Evolutionary conservation across 1,140 invertebrate species (phyloP).

Genomic region (Tetraneura akinire): DNA sequence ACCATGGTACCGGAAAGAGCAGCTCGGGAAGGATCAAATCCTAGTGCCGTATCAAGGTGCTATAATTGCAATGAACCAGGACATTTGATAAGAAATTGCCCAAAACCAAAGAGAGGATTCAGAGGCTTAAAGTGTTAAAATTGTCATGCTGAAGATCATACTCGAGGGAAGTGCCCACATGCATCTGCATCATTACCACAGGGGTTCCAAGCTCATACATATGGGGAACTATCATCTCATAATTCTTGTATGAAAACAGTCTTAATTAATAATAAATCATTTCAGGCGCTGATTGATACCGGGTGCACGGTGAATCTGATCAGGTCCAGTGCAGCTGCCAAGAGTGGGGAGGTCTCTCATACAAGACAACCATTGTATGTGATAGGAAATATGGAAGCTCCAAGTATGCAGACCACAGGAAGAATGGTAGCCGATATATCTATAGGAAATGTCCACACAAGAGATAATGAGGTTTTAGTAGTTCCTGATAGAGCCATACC

Average conservation of each 20-base stretch:
- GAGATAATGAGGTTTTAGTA: no score
- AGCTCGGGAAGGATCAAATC: no score
- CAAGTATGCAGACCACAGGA: no score
- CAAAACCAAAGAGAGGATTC: neutral
- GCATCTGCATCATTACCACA: neutral
- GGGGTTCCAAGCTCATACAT: neutral
- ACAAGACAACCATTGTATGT: neutral
- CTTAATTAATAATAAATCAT: neutral
- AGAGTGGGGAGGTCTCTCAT: neutral
- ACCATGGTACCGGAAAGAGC: neutral
- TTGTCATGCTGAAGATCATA: neutral
- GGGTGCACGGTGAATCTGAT: neutral
- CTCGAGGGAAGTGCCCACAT: neutral
- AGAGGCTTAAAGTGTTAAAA: neutral
- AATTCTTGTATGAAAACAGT: neutral
- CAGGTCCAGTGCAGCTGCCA: neutral
- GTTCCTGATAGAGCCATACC: no score
- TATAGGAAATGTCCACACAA: no score
- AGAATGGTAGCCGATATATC: no score
- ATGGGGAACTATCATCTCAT: neutral
- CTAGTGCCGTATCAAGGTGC: neutral
- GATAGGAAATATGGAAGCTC: neutral
- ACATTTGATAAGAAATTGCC: neutral
- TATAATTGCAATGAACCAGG: neutral
- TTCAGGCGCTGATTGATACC: neutral